Base-by-base conservation (phyloP, 2,113 vertebrate species). In the Eira barbara region DNA sequence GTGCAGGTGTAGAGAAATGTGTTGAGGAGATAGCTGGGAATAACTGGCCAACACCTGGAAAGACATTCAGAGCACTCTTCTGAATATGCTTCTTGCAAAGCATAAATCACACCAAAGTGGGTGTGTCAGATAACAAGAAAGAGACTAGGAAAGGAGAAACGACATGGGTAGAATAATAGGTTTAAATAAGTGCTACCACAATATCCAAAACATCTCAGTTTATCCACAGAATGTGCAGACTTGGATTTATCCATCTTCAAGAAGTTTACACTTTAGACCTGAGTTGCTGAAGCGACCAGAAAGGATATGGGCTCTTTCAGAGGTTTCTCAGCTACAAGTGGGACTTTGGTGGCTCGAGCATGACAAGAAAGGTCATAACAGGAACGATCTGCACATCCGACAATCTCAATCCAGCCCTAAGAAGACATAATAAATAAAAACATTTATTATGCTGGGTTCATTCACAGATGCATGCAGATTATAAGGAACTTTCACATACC, bases 261-360 rank as follows among this genome's bases (percentile, higher is more conserved):
- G 29, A n/a, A 20, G 57, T 36, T 57, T 29, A 59, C 23, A n/a
- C 12, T 49, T 47, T 0, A 27, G 55, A 34, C 36, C 71, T 47
- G 31, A 65, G 34, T 27, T 47, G 65, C 1, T 36, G 29, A 34
- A 47, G 25, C n/a, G 79, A 47, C 89, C 59, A 89, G 93, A 98
- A 99, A 99, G 99, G 99, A 99, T 99, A 99, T 99, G 94, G 99
- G 99, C 98, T 99, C 99, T 98, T 99, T 99, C 42, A 99, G 99
- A 84, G 98, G 99, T 97, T 99, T 99, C 98, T 99, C 99, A 34
- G 99, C 99, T 63, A 99, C 98, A 65, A 99, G 99, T n/a, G 99
- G 99, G 96, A 99, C 99, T 99, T 99, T 99, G 96, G 99, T 99
- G 94, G 99, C 99, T 10, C 99, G 98, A 20, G 99, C 99, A 3